Base-by-base conservation (phyloP, 2,888 invertebrate genomes). In the Pocota personata region DNA sequence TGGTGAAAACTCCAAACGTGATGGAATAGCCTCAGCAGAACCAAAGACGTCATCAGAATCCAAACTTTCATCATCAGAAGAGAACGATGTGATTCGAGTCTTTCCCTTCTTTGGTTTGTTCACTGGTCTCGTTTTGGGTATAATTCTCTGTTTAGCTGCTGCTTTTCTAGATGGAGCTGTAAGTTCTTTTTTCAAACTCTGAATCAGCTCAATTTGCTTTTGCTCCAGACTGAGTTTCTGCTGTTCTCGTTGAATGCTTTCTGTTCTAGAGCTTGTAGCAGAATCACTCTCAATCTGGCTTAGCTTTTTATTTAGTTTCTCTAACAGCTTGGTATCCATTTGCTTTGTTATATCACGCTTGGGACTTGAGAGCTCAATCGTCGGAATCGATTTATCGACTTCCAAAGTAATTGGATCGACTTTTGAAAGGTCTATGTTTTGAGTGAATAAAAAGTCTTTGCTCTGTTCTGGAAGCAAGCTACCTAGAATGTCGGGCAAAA, bases 1-100 rank as follows among this genome's bases (percentile, higher is more conserved):
- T 1, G 96, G 96, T 12, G 96, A 96, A 91, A 96, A 96, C 90
- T 96, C 96, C 40, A 96, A 93, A 88, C 95, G 94, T 7, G 94
- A 94, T 2, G 96, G 96, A 76, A 95, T 95, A 14, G 95, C 95
- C 92, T 96, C 96, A 0, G 96, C 95, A 27, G 95, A 95, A 30
- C 96, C 96, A 90, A 96, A 96, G 0, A 96, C 96, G 91, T 96
- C 96, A 91, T 96, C 96, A 0, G 96, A 96, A 92, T 96, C 96
- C 12, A 96, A 93, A 87, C 95, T 96, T 92, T 96, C 96, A 89
- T 96, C 96, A 88, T 96, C 96, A 0, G 96, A 96, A 66, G 95
- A 96, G 89, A 96, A 96, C 0, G 96, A 96, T 2, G 96, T 96
- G 35, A 96, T 96, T 82, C 96, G 93, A 58, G 95, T 95, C 92